These are phyloP conservation scores for Anabas testudineus DNA, from an alignment of 2,797 vertebrate species.

Conservation along the genomic window DNA sequence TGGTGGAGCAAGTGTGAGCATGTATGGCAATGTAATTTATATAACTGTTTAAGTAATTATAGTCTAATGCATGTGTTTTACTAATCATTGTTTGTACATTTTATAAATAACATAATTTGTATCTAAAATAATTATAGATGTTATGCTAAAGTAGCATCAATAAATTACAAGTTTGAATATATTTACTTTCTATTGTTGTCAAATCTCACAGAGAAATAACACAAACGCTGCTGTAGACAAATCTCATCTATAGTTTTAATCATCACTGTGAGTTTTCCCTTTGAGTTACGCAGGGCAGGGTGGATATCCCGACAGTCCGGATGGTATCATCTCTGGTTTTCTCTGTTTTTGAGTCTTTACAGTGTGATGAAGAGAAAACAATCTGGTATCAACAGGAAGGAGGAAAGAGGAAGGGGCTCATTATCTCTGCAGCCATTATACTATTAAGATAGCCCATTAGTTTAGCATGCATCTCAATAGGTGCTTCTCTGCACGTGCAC, in stretches of 20 bases:
- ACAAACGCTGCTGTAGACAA: constrained; percentile 17
- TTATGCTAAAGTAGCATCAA: neutral
- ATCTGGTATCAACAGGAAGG: constrained; percentile 64
- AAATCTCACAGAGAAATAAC: constrained; percentile 7
- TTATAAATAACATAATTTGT: neutral
- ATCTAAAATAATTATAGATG: neutral
- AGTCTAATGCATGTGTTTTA: no score
- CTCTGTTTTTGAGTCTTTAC: constrained; percentile 16
- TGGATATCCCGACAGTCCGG: constrained; percentile 14
- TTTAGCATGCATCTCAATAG: constrained; percentile 29
- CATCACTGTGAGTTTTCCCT: constrained; percentile 31
- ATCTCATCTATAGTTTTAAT: constrained; percentile 30
- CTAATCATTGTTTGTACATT: neutral
- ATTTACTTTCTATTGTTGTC: neutral
- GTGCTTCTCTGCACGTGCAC: constrained; percentile 63
- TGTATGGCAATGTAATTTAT: no score
- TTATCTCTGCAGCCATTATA: constrained; percentile 62
- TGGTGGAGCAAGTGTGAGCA: no score
- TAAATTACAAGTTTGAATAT: no score
- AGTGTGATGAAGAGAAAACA: constrained; percentile 24
- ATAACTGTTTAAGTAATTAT: no score
- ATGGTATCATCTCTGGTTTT: constrained; percentile 20
- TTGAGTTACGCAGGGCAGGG: constrained; percentile 30
- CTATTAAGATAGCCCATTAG: constrained; percentile 44
- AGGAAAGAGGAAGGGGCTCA: constrained; percentile 59